Evolutionary conservation across 2,797 vertebrate species (phyloP), one percentile per base, ranked within the genome.

Genomic region (Darevskia mixta): DNA sequence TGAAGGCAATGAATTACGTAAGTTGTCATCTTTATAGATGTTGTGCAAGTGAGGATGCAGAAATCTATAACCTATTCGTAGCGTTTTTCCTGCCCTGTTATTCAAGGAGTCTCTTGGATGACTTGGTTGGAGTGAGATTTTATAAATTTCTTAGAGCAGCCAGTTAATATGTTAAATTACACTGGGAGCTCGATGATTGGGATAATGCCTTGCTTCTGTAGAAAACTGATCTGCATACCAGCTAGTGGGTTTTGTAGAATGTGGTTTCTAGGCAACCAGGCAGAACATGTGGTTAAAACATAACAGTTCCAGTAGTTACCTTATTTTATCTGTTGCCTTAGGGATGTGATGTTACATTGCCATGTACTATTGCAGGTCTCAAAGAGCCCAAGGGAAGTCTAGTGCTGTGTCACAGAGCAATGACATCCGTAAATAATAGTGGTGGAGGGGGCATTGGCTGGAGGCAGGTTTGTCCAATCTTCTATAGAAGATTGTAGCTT

Each of bases 1-100:
- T 79, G 98, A 99, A 87, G 98, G 97, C 81, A 95, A 97, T 58
- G 98, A 99, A 89, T 97, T 95, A 78, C 97, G 99, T 99, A 95
- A 98, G 99, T 98, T 88, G 90, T 88, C 80, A 8, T 25, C 79
- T 29, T 55, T 17, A 38, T 76, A 61, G 41, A 41, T 66, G 6
- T 29, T 32, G 13, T 87, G 76, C 18, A 58, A 18, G 61, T 69
- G 41, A 32, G 18, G 27, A 23, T 5, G 2, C 0, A 45, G n/a
- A 38, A 2, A 1, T 0, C 49, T 8, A 11, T 18, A 66, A 7
- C 1, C 11, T 38, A 71, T 82, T 71, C 49, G n/a, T 41, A 72
- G 0, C 0, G 4, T 2, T 0, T 20, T 84, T 84, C n/a, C 18
- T 61, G 49, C 27, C 73, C 35, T 84, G 15, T 45, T 35, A 23